These are phyloP conservation scores for Pterocles orientalis DNA, from an alignment of 2,113 vertebrate species.

Conservation along the genomic window DNA sequence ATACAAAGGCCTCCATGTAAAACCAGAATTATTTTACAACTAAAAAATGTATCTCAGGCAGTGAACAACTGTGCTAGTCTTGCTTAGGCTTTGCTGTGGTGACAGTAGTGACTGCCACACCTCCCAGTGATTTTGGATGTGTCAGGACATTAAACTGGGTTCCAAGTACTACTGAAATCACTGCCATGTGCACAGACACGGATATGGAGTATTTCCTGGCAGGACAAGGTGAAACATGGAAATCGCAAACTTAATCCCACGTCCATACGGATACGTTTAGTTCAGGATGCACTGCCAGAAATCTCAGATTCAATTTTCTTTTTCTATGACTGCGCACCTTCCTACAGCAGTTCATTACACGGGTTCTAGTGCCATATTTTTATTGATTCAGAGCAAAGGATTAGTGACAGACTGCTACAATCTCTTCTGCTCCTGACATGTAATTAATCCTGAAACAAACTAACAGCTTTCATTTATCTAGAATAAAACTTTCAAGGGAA, in stretches of 20 bases:
- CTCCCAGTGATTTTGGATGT: background rate
- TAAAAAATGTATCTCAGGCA: background rate
- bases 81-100: background rate
- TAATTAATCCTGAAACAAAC: conserved; percentile 39
- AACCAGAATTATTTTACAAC: background rate
- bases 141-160: background rate
- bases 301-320: background rate
- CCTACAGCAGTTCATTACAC: background rate
- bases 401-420: conserved; percentile 11
- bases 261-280: background rate
- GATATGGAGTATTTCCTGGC: background rate
- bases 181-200: background rate
- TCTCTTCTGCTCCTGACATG: background rate
- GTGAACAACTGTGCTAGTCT: background rate
- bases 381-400: conserved; percentile 38
- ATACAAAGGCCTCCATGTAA: background rate
- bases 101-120: background rate
- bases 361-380: background rate
- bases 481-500: conserved; percentile 24
- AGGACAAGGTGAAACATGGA: background rate
- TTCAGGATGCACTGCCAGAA: background rate
- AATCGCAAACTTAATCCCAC: background rate
- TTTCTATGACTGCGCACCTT: background rate
- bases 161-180: background rate
- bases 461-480: conserved; percentile 35